These are phyloP conservation scores for Cochlearius cochlearius DNA, from an alignment of 2,113 vertebrate species.

Conservation along the genomic window DNA sequence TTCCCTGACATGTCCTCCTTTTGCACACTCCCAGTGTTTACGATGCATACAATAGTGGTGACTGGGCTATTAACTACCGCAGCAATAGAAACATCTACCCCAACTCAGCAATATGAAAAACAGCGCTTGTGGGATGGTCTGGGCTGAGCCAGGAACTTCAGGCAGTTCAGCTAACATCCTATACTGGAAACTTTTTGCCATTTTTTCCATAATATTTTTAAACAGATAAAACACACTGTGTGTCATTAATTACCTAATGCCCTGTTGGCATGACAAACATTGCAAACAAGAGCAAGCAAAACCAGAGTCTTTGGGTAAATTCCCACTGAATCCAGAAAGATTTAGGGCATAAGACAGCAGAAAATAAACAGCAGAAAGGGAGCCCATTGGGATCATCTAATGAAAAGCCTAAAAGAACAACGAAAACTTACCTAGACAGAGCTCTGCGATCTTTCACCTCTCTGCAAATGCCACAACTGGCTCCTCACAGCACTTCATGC, in stretches of 20 bases:
- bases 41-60: background rate
- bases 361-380: background rate
- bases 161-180: background rate
- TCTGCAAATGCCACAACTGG: background rate
- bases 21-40: background rate
- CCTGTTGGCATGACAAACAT: background rate
- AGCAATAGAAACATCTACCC: background rate
- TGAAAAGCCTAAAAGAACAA: background rate
- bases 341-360: background rate
- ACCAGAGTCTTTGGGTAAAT: background rate
- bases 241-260: background rate
- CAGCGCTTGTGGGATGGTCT: background rate
- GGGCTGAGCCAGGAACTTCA: slow-evolving; percentile 1
- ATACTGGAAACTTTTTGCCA: background rate
- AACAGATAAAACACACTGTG: background rate
- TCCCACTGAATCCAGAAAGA: background rate
- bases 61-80: background rate
- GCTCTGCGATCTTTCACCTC: background rate
- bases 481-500: background rate
- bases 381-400: background rate
- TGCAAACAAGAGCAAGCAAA: slow-evolving; percentile 1
- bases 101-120: background rate
- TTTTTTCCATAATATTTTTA: slow-evolving; percentile 5
- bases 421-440: slow-evolving; percentile 14
- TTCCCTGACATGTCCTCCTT: background rate